These are phyloP conservation scores for Arnoldichthys spilopterus DNA, from an alignment of 2,797 vertebrate genomes.

Conservation along the genomic window DNA sequence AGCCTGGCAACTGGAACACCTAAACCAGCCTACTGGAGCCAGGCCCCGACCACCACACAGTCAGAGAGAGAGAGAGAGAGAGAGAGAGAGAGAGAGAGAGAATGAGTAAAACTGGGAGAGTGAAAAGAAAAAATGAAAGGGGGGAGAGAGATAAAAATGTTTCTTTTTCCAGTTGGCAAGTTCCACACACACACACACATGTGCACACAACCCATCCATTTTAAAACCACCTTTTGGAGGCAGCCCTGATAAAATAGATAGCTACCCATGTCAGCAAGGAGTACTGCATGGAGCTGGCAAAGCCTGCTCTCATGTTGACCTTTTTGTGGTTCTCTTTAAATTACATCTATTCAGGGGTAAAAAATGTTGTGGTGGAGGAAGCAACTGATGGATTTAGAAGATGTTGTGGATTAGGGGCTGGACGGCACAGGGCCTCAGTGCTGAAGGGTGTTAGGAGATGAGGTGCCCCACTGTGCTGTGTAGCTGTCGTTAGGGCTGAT, in stretches of 20 bases:
- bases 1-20: slow-evolving; percentile 5
- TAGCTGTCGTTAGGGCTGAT: slow-evolving; percentile 67
- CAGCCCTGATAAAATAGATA: slow-evolving; percentile 49
- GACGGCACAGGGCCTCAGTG: slow-evolving; percentile 61
- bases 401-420: slow-evolving; percentile 71
- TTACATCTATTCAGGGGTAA: slow-evolving; percentile 77
- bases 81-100: slow-evolving; percentile 27
- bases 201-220: slow-evolving; percentile 28
- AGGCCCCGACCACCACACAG: slow-evolving; percentile 36
- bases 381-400: slow-evolving; percentile 72
- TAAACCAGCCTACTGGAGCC: slow-evolving; percentile 33
- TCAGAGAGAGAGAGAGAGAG: slow-evolving; percentile 13
- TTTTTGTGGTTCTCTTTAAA: slow-evolving; percentile 75
- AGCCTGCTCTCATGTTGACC: slow-evolving; percentile 66
- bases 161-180: slow-evolving; percentile 38
- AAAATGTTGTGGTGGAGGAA: slow-evolving; percentile 68
- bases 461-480: slow-evolving; percentile 58
- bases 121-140: slow-evolving; percentile 13
- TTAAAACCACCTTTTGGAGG: slow-evolving; percentile 48
- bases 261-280: slow-evolving; percentile 30
- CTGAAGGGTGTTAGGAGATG: slow-evolving; percentile 34
- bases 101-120: not conserved
- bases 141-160: slow-evolving; percentile 29
- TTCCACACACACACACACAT: not conserved
- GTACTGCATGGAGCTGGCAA: slow-evolving; percentile 69